phyloP scores from a whole-genome alignment of 1,140 invertebrate genomes.

The Listronotus bonariensis region DNA sequence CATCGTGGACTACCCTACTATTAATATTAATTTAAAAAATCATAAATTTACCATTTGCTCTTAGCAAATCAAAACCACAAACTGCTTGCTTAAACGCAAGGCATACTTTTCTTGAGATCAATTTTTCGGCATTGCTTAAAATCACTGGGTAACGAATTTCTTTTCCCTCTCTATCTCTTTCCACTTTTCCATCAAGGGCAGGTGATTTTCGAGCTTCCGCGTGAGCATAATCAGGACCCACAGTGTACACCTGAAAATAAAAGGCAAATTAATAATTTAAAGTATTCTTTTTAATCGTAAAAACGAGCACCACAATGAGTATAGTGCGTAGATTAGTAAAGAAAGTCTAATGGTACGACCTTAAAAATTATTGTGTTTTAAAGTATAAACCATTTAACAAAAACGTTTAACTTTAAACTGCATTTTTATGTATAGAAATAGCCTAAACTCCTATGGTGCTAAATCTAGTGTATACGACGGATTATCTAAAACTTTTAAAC shows the following conservation, averaged over 20 bases:
- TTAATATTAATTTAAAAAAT: no score
- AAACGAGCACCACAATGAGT: no score
- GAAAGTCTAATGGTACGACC: no score
- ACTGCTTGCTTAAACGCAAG: slow-evolving; percentile 99
- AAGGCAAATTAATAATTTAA: background rate
- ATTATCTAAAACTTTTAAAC: no score
- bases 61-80: slow-evolving; percentile 97
- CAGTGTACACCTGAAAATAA: slow-evolving; percentile 76
- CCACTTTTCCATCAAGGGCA: slow-evolving; percentile 97
- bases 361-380: no score
- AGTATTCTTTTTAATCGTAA: background rate
- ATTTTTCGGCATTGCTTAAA: slow-evolving; percentile 94
- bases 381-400: no score
- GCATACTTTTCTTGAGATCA: slow-evolving; percentile 98
- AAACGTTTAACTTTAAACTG: no score
- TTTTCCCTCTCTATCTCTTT: slow-evolving; percentile 96
- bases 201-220: slow-evolving; percentile 99
- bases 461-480: no score
- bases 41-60: slow-evolving; percentile 81
- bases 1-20: no score
- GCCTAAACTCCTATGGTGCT: no score
- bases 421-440: no score
- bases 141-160: slow-evolving; percentile 99
- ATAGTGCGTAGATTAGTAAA: no score
- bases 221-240: slow-evolving; percentile 98